Evolutionary conservation across 2,797 vertebrate species (phyloP), one percentile per base, ranked within the genome.

Genomic region (Falco berigora): DNA sequence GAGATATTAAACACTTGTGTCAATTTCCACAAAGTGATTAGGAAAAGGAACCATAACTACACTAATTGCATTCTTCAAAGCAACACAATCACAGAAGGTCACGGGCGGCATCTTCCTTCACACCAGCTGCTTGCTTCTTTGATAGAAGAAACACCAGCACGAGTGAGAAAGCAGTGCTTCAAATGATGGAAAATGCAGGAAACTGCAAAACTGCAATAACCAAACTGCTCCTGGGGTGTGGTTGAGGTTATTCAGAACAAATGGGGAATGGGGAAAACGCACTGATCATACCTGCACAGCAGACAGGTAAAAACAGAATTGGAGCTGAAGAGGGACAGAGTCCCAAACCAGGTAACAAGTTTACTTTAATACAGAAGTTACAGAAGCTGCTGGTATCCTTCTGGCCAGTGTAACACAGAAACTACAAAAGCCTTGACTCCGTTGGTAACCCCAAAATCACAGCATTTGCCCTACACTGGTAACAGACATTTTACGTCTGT

Each of bases 251-350:
- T 30, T 67, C 36, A 77, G 86, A 89, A 69, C 32, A 81, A n/a
- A n/a, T n/a, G n/a, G n/a, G 9, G 11, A 24, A 63, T 6, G 30
- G 20, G 27, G 32, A 36, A 94, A 91, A 79, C 9, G 16, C 24
- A 67, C 6, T 1, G 12, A 73, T 52, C 5, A 0, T 1, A 3
- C 69, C 64, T 73, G 17, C 38, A 40, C 0, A 10, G 53, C 23
- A 34, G n/a, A 63, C 2, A 53, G 14, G 56, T 55, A 74, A 68
- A 93, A 82, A 58, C 9, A 76, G 50, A 83, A 72, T 0, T 53
- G n/a, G 10, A 84, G 46, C 28, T 40, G 15, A 68, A 82, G 24
- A 84, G 9, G 22, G 4, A 69, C 7, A 12, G 10, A 77, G 28
- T 64, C 56, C 12, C 68, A 64, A 67, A 49, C 22, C 32, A 79